A percentile compares a stretch with the other conserved stretches of the same genome.
phyloP scores from a whole-genome alignment of 2,113 vertebrate species.

The Misgurnus mizolepis region DNA sequence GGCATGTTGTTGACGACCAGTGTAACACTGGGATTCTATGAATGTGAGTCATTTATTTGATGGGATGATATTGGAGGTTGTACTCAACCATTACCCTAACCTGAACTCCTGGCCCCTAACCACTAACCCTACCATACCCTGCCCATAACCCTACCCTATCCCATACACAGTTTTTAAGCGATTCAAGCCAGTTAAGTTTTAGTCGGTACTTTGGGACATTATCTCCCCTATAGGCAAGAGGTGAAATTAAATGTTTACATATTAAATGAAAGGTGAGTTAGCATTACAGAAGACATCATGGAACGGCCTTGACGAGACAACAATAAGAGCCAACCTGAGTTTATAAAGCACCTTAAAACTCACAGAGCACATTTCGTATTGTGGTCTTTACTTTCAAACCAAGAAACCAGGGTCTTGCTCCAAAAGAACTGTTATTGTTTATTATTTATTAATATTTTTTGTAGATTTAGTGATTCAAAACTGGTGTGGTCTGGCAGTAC shows the following conservation, averaged over 20 bases:
- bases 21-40: conserved; percentile 73
- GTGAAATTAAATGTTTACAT: conserved; percentile 80
- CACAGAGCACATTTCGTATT: conserved; percentile 68
- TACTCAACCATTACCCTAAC: conserved; percentile 47
- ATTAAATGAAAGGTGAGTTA: conserved; percentile 73
- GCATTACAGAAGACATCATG: conserved; percentile 71
- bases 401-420: conserved; percentile 79
- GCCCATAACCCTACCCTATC: neutral
- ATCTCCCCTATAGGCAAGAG: conserved; percentile 64
- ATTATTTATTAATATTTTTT: conserved; percentile 77
- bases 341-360: conserved; percentile 81
- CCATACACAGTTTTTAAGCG: conserved; percentile 10
- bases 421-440: conserved; percentile 71
- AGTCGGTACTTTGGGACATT: conserved; percentile 63
- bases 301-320: conserved; percentile 60
- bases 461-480: conserved; percentile 71
- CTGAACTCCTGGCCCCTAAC: neutral
- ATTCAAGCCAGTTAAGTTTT: conserved; percentile 54
- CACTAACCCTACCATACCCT: neutral
- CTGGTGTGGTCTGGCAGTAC: conserved; percentile 75
- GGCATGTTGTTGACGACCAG: conserved; percentile 73
- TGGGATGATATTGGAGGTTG: conserved; percentile 57
- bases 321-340: conserved; percentile 66
- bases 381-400: conserved; percentile 73
- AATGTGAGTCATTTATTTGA: conserved; percentile 57